Conservation (phyloP, 2,113 vertebrate species). For the Thomomys bottae region DNA sequence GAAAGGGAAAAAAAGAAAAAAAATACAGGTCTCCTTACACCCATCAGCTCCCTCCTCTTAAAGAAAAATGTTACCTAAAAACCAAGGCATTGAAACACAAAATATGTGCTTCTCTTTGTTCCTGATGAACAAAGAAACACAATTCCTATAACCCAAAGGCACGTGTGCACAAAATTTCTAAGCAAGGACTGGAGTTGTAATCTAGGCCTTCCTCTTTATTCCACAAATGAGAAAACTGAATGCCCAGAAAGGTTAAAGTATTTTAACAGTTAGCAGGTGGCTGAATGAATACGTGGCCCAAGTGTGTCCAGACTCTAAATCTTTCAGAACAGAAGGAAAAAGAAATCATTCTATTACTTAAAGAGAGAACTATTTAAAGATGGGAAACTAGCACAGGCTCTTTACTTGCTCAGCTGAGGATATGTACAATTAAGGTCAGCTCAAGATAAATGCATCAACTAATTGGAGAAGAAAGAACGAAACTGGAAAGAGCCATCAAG, state of each 20-base stretch:
- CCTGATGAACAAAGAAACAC: constrained; percentile 69
- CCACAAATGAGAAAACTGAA: constrained; percentile 73
- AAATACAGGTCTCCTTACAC: constrained; percentile 52
- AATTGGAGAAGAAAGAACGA: neutral
- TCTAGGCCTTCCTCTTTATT: constrained; percentile 32
- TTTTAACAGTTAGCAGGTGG: constrained; percentile 71
- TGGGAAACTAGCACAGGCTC: neutral
- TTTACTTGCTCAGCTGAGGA: neutral
- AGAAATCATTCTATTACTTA: constrained; percentile 5
- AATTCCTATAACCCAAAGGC: constrained; percentile 46
- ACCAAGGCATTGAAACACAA: constrained; percentile 48
- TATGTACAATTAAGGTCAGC: neutral
- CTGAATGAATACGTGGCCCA: neutral
- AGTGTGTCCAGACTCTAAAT: constrained; percentile 45
- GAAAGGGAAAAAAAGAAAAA: neutral
- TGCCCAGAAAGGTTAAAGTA: constrained; percentile 60
- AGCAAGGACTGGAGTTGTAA: constrained; percentile 7
- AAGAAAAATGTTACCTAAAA: constrained; percentile 75
- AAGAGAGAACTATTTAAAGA: constrained; percentile 6
- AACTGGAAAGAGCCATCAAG: neutral
- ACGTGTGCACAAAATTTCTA: neutral
- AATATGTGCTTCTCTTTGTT: constrained; percentile 61
- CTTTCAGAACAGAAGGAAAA: constrained; percentile 4
- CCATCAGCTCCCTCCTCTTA: constrained; percentile 68
- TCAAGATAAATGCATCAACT: neutral